Base-by-base conservation (phyloP, 1,140 invertebrate genomes). In the Drosophila jambulina region DNA sequence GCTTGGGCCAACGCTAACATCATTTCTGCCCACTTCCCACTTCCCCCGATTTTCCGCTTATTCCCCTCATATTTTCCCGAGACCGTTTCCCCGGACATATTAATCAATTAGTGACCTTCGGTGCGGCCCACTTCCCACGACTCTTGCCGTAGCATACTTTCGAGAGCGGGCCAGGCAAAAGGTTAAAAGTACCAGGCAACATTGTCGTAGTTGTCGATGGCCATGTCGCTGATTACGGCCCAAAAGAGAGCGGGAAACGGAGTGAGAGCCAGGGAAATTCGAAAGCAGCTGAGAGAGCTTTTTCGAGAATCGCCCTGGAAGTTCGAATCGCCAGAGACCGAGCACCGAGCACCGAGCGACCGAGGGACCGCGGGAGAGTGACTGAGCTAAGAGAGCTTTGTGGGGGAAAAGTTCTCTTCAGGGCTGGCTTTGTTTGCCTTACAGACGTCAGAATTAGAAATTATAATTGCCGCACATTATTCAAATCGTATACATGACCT, bases 101-200 rank as follows among this genome's bases (percentile, higher is more conserved):
- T 90, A 90, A 90, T 90, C 85, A 90, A 91, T 90, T 91, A 90
- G 86, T 80, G 85, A 91, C 86, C 85, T 90, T 90, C 85, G 76
- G 48, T 84, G 70, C 70, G 56, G 43, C 54, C 67, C 56, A 60
- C 70, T 60, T 72, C 45, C 38, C 53, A 60, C 70, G 54, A 72
- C 62, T 71, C 77, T 53, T 68, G 62, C 54, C 42, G 51, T 60
- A 80, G 75, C 78, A 85, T 70, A 82, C 75, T 78, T 78, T 71
- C 53, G 77, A 77, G 82, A 70, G 61, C 56, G 53, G 64, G 68
- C 68, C 64, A 76, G 70, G 58, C 75, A 78, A 91, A 91, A 88
- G 86, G 86, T 88, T 88, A 85, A 88, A 88, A 88, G 75, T 82
- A 87, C 85, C 82, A 79, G 77, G 78, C 65, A 75, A 78, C 78